phyloP scores from a whole-genome alignment of 1,140 invertebrate genomes.

The Onthophagus taurus region DNA sequence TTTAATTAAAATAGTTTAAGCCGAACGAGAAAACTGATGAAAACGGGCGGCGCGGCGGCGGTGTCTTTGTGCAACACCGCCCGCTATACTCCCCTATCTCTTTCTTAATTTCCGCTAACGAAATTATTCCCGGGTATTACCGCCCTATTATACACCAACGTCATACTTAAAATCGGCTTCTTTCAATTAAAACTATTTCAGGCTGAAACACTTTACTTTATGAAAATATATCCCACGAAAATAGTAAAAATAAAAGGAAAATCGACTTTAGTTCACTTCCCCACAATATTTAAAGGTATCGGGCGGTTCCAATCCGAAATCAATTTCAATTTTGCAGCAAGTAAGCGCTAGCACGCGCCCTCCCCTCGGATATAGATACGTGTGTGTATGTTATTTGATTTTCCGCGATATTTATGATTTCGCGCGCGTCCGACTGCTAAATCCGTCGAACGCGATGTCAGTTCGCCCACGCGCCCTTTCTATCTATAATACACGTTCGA shows the following conservation, averaged over 20 bases:
- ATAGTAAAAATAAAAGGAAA: too few relatives aligned
- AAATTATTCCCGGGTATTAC: too few relatives aligned
- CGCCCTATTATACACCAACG: too few relatives aligned
- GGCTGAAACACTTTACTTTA: too few relatives aligned
- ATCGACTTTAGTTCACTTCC: too few relatives aligned
- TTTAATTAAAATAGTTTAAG: slow-evolving; percentile 32
- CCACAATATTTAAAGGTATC: too few relatives aligned
- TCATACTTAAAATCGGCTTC: too few relatives aligned
- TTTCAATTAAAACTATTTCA: too few relatives aligned
- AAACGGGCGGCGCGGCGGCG: slow-evolving; percentile 20
- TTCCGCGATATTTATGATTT: slow-evolving; percentile 25
- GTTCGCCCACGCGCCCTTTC: slow-evolving; percentile 1
- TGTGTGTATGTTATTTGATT: slow-evolving; percentile 20
- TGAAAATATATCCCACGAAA: too few relatives aligned
- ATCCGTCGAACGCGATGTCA: slow-evolving; percentile 18
- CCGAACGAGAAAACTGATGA: slow-evolving; percentile 27
- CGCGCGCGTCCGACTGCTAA: slow-evolving; percentile 21
- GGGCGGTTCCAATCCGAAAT: slow-evolving; percentile 9
- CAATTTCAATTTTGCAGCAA: slow-evolving; percentile 5
- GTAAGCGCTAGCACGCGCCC: neutral
- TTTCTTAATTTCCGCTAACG: too few relatives aligned
- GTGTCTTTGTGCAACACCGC: too few relatives aligned
- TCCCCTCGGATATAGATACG: neutral
- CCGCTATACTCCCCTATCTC: too few relatives aligned
- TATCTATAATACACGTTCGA: neutral